Base-by-base conservation (phyloP, 64 coral and sea anemone species). In the Montipora efflorescens region DNA sequence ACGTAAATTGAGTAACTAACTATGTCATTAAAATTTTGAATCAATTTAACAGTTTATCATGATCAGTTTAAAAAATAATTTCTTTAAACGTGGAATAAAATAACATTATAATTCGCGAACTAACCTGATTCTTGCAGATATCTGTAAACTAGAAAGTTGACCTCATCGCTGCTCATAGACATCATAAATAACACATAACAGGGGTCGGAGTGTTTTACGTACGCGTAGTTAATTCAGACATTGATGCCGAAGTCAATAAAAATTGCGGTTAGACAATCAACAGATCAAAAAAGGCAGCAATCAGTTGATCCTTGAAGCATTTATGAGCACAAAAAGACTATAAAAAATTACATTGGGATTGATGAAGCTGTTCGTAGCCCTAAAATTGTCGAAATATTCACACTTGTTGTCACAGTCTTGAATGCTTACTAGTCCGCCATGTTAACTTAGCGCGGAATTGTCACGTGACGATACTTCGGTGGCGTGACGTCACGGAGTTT, bases 161-260 rank as follows among this genome's bases (percentile, higher is more conserved):
- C 98, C 93, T 99, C 98, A 91, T 99, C 98, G 76, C 98, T 99
- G 79, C 80, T 99, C 89, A 99, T 94, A 99, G 98, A 96, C 98
- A 99, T 99, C 88, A 91, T 96, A 88, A 81, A 90, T 95, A 87
- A 95, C 69, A 90, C 93, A 98, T 95, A 98, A 83, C 80, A 61
- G 36, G 44, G 80, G 58, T 45, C 22, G 9, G 44, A 49, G 43
- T 71, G 61, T 84, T 84, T 84, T 3, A 67, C 81, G 11, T 16
- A 67, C 81, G 11, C 53, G 76, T 78, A 49, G 76, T 86, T 71
- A 47, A 67, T 50, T 86, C 82, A 90, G 76, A 70, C 67, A 88
- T 71, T 83, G 84, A 76, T 81, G 52, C 47, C 11, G 45, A 45
- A 16, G 20, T 71, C 50, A 44, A 86, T 49, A 70, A 70, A 71